These are phyloP conservation scores for Chiloscyllium plagiosum DNA, from an alignment of 2,113 vertebrate genomes.

Conservation along the genomic window DNA sequence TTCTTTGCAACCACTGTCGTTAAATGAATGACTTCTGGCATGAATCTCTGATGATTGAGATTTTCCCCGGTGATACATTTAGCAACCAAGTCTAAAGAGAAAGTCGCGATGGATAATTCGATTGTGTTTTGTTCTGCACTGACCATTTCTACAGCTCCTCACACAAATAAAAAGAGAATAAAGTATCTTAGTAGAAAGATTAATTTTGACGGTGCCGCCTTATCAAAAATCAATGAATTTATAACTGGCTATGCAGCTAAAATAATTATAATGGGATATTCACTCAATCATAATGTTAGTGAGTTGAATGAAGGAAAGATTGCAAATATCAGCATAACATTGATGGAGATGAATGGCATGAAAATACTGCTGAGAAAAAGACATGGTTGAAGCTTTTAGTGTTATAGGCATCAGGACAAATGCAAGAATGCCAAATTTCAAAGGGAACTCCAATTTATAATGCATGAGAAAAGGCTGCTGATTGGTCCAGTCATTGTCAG, in stretches of 20 bases:
- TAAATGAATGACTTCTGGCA: constrained; percentile 67
- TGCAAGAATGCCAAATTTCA: too few species aligned
- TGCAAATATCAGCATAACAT: background rate
- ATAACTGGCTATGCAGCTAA: background rate
- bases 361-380: background rate
- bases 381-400: too few species aligned
- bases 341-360: background rate
- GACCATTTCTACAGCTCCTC: background rate
- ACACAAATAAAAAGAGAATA: background rate
- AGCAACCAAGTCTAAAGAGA: background rate
- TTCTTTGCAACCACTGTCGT: constrained; percentile 67
- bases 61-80: background rate
- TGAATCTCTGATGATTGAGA: background rate
- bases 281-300: background rate
- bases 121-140: background rate
- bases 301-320: background rate
- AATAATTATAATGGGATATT: background rate
- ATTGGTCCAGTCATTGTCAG: too few species aligned
- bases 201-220: background rate
- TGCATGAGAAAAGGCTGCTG: too few species aligned
- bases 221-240: background rate
- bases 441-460: too few species aligned
- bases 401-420: too few species aligned
- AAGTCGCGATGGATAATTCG: background rate
- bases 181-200: background rate